phyloP scores from a whole-genome alignment of 2,888 invertebrate species.

The Caenorhabditis angaria region DNA sequence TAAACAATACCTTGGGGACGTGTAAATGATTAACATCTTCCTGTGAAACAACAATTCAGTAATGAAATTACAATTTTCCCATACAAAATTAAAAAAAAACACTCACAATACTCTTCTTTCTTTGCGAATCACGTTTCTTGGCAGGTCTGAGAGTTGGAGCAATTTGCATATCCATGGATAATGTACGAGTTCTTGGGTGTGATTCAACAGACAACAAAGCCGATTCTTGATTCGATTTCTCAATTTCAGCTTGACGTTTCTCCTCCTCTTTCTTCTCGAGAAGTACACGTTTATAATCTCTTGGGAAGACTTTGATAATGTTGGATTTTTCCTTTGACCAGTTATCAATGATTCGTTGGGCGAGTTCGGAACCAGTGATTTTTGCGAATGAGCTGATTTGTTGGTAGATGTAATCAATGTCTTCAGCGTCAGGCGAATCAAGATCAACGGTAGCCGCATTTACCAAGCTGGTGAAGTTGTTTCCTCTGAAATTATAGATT shows the following conservation, averaged over 20 bases:
- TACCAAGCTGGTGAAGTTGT: slow-evolving; percentile 76
- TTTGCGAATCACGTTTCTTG: slow-evolving; percentile 31
- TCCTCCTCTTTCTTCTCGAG: slow-evolving; percentile 77
- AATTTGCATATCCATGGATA: slow-evolving; percentile 72
- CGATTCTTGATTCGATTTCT: slow-evolving; percentile 77
- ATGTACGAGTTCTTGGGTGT: slow-evolving; percentile 44
- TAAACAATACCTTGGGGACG: slow-evolving; percentile 43
- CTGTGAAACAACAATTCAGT: slow-evolving; percentile 21
- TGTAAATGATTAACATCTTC: slow-evolving; percentile 26
- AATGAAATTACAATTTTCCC: background rate
- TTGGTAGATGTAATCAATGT: slow-evolving; percentile 81
- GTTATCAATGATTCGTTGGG: slow-evolving; percentile 81
- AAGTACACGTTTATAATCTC: slow-evolving; percentile 91
- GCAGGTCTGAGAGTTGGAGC: slow-evolving; percentile 47
- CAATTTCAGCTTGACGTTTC: slow-evolving; percentile 74
- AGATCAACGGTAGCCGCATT: slow-evolving; percentile 95
- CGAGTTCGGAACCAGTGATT: slow-evolving; percentile 86
- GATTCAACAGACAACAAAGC: slow-evolving; percentile 26
- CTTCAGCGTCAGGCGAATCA: slow-evolving; percentile 81
- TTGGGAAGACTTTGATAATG: slow-evolving; percentile 95
- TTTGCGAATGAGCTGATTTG: slow-evolving; percentile 85
- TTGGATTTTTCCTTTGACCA: slow-evolving; percentile 83
- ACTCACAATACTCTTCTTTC: slow-evolving; percentile 46
- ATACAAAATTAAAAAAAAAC: slow-evolving; percentile 5
- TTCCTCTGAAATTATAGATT: slow-evolving; percentile 76